phyloP scores from a whole-genome alignment of 2,113 vertebrate genomes.

The Aegotheles bennettii region DNA sequence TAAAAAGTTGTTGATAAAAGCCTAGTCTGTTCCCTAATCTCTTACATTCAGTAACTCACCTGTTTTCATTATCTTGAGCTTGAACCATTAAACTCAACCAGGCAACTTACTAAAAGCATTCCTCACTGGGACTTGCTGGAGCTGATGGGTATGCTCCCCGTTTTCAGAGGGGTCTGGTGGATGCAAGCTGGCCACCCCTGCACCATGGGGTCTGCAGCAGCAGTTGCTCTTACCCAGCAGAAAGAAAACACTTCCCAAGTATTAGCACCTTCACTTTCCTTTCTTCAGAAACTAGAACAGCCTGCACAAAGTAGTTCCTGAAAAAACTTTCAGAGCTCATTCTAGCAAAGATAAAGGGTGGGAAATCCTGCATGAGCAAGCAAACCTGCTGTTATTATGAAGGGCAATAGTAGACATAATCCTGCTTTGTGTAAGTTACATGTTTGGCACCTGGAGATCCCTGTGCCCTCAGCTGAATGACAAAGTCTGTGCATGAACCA shows the following conservation, averaged over 20 bases:
- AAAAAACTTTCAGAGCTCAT: not conserved
- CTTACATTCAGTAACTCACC: not conserved
- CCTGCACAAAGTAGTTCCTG: not conserved
- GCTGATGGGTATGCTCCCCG: not conserved
- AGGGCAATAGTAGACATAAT: not conserved
- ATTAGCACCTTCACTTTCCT: not conserved
- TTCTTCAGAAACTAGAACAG: not conserved
- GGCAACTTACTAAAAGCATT: not conserved
- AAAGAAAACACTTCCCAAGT: not conserved
- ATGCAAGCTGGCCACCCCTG: accelerated
- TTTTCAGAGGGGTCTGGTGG: not conserved
- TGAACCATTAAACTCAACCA: not conserved
- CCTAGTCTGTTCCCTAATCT: not conserved
- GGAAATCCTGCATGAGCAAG: not conserved
- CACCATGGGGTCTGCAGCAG: not conserved
- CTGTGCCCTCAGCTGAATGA: accelerated
- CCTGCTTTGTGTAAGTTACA: not conserved
- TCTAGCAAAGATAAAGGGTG: not conserved
- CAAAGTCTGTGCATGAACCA: not conserved
- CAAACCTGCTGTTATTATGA: not conserved
- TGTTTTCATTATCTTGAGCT: not conserved
- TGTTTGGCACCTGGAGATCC: not conserved
- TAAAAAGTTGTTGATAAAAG: not conserved
- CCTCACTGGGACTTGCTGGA: accelerated
- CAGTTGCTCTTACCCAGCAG: not conserved